Conservation (phyloP, 92 coral and sea anemone genomes). For the Phenganax subtilis region DNA sequence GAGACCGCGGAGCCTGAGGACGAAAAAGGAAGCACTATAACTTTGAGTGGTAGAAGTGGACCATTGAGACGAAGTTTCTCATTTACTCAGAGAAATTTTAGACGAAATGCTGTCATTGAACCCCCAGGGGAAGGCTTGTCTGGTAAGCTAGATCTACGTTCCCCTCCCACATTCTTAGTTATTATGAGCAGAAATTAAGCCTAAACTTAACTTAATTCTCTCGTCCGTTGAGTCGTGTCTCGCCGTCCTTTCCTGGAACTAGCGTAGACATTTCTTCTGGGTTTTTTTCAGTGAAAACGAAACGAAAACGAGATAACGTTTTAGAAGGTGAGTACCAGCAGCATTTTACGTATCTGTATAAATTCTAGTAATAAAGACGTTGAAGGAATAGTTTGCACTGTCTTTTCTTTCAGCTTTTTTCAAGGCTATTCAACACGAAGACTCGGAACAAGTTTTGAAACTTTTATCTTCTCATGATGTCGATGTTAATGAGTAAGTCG, state of each 20-base stretch:
- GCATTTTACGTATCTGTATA: neutral
- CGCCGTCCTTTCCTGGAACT: neutral
- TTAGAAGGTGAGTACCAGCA: constrained; percentile 25
- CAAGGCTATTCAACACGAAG: constrained; percentile 75
- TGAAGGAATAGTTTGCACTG: neutral
- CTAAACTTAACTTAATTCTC: neutral
- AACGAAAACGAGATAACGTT: constrained; percentile 29
- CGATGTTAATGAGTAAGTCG: constrained; percentile 73
- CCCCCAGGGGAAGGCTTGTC: constrained; percentile 28
- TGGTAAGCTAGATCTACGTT: neutral
- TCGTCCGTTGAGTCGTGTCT: too few relatives aligned
- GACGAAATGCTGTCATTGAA: constrained; percentile 37
- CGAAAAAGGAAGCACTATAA: constrained; percentile 16
- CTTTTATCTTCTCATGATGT: constrained; percentile 74
- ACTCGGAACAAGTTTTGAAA: constrained; percentile 69
- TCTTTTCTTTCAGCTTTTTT: constrained; percentile 58
- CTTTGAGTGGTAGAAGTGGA: neutral
- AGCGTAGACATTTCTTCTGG: neutral
- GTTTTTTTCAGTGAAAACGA: constrained; percentile 27
- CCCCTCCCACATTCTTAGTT: neutral
- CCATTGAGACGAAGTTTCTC: constrained; percentile 35
- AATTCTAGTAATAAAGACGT: neutral
- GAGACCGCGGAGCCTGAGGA: constrained; percentile 11
- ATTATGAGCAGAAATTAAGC: too few relatives aligned
- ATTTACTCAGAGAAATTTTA: constrained; percentile 31